phyloP scores from a whole-genome alignment of 2,113 vertebrate species.

The Leiothrix lutea region DNA sequence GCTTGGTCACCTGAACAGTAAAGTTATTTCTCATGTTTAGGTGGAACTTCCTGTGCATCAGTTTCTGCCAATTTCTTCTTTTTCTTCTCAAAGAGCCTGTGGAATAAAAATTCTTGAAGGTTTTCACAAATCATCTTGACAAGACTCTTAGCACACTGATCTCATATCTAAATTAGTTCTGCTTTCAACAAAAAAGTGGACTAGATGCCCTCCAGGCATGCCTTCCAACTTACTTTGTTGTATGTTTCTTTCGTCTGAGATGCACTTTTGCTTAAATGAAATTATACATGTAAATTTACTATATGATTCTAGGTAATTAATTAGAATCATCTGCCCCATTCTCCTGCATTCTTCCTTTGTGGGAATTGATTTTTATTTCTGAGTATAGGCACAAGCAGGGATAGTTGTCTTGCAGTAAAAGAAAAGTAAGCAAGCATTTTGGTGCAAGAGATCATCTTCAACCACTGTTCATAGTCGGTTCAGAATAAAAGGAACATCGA shows the following conservation, averaged over 20 bases:
- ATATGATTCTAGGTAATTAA: neutral
- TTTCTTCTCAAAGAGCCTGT: neutral
- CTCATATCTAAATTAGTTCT: neutral
- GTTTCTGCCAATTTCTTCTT: neutral
- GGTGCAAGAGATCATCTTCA: neutral
- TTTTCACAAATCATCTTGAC: neutral
- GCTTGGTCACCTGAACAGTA: fast-evolving
- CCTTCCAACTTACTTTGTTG: neutral
- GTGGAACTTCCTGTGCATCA: neutral
- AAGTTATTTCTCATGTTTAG: neutral
- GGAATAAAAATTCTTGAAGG: neutral
- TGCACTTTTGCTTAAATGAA: neutral
- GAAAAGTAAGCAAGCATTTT: neutral
- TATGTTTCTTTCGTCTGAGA: neutral
- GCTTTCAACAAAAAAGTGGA: neutral
- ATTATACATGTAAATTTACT: neutral
- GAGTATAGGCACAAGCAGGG: neutral
- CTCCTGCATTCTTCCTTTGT: neutral
- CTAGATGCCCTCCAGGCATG: neutral
- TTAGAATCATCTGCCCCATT: neutral
- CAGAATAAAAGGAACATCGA: neutral
- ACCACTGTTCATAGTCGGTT: neutral
- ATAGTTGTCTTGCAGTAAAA: neutral
- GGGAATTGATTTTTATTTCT: neutral
- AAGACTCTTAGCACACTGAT: neutral